phyloP scores from a whole-genome alignment of 2,113 vertebrate genomes.

The Paramisgurnus dabryanus region DNA sequence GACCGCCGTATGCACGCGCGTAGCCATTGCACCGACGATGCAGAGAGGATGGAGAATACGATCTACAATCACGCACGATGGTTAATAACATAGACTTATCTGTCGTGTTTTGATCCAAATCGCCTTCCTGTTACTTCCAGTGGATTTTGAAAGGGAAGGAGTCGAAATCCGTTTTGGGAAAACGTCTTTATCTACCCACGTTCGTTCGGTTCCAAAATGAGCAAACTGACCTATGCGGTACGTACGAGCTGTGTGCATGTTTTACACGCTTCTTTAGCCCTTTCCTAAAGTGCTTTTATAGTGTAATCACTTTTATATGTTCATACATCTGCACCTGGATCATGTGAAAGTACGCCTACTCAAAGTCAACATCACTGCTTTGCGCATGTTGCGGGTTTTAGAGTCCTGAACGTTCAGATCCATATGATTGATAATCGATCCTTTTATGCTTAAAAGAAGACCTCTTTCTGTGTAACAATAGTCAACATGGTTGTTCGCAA shows the following conservation, averaged over 20 bases:
- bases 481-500: neutral
- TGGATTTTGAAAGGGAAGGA: conserved; percentile 34
- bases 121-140: neutral
- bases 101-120: conserved; percentile 11
- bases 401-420: neutral
- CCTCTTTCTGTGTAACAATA: neutral
- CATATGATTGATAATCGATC: neutral
- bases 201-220: conserved; percentile 47
- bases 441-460: neutral
- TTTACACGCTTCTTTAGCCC: conserved; percentile 14
- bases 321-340: conserved; percentile 37
- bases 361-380: conserved; percentile 40
- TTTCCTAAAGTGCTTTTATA: neutral
- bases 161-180: neutral
- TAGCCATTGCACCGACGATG: conserved; percentile 45
- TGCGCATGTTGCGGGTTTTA: conserved; percentile 50
- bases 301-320: conserved; percentile 14
- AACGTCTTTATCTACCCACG: conserved; percentile 31
- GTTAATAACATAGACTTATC: conserved; percentile 9
- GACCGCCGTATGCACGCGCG: conserved; percentile 65
- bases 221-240: conserved; percentile 44
- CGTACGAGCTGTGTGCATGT: conserved; percentile 33
- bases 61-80: conserved; percentile 22
- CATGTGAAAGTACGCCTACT: conserved; percentile 40
- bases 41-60: conserved; percentile 29